Conservation (phyloP, 2,888 invertebrate species). For the Anthrax anthrax region DNA sequence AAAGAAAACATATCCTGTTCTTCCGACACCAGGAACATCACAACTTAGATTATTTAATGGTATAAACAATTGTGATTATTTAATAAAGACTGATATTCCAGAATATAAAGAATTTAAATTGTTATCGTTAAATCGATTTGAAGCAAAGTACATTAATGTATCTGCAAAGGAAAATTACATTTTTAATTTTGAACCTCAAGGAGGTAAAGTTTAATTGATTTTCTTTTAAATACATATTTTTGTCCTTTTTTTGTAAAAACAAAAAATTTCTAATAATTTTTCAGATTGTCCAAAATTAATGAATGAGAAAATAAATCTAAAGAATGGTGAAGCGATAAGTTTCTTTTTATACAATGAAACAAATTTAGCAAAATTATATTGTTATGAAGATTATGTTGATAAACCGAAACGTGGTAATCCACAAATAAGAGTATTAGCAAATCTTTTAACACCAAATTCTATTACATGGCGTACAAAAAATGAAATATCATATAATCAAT, state of each 20-base stretch:
- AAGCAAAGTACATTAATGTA: conserved; percentile 19
- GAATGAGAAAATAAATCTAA: neutral
- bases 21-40: conserved; percentile 43
- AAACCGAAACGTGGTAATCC: conserved; percentile 27
- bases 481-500: neutral
- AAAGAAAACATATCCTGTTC: conserved; percentile 49
- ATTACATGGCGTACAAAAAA: neutral
- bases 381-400: conserved; percentile 20
- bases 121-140: conserved; percentile 14
- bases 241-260: too few species aligned
- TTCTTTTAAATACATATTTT: neutral
- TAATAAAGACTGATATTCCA: conserved; percentile 18
- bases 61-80: conserved; percentile 34
- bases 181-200: neutral
- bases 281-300: conserved; percentile 8
- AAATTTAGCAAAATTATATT: neutral
- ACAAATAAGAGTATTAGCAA: conserved; percentile 21
- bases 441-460: conserved; percentile 11
- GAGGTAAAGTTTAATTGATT: neutral
- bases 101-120: conserved; percentile 14
- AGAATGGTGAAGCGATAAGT: conserved; percentile 18
- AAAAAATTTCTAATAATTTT: neutral
- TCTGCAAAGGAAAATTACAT: neutral
- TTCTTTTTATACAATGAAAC: conserved; percentile 18
- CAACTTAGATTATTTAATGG: conserved; percentile 62